phyloP scores from a whole-genome alignment of 1,140 invertebrate genomes.

The Drosophila lini region DNA sequence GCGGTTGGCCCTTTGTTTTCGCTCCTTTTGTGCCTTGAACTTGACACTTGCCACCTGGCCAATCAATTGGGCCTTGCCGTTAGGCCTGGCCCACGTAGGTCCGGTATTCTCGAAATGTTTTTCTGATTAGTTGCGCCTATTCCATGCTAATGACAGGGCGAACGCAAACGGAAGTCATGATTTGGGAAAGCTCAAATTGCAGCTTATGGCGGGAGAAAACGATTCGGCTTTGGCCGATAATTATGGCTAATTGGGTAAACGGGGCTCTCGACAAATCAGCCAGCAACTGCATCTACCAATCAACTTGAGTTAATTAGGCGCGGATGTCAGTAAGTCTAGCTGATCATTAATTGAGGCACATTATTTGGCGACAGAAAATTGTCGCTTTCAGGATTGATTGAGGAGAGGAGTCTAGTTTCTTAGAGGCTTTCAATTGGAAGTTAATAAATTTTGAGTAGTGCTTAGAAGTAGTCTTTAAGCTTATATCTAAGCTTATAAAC shows the following conservation, averaged over 20 bases:
- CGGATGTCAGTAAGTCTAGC: constrained; percentile 10
- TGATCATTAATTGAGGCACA: constrained; percentile 20
- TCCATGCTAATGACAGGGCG: constrained; percentile 57
- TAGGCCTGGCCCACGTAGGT: constrained; percentile 31
- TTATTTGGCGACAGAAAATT: constrained; percentile 9
- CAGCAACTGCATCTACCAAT: constrained; percentile 32
- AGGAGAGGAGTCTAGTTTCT: not conserved
- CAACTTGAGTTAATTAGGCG: constrained; percentile 35
- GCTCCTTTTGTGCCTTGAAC: constrained; percentile 59
- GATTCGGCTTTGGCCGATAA: constrained; percentile 24
- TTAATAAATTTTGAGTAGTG: not conserved
- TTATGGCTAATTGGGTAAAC: constrained; percentile 53
- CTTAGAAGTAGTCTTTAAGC: not conserved
- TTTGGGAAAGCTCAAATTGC: constrained; percentile 59
- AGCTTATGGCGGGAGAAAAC: constrained; percentile 36
- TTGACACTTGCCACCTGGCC: constrained; percentile 63
- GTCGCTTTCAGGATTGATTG: not conserved
- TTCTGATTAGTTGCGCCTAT: constrained; percentile 60
- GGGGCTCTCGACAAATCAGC: constrained; percentile 31
- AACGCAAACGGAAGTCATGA: constrained; percentile 53
- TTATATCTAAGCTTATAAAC: too few relatives aligned
- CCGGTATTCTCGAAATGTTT: constrained; percentile 28
- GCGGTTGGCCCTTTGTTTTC: constrained; percentile 39
- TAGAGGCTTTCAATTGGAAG: not conserved
- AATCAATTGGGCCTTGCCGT: constrained; percentile 12